Evolutionary conservation across 2,888 invertebrate genomes (phyloP).

Genomic region (Cepaea hortensis): DNA sequence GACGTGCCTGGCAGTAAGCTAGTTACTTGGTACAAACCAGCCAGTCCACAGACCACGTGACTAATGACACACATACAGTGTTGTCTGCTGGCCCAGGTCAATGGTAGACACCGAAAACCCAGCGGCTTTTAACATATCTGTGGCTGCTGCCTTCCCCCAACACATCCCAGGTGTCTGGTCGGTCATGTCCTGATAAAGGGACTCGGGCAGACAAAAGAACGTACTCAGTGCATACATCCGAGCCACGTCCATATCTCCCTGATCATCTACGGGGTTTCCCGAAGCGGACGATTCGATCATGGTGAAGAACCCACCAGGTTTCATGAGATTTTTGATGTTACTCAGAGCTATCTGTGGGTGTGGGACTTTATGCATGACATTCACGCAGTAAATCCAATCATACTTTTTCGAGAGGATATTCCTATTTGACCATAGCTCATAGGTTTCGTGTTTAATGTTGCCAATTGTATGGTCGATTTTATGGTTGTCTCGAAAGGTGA

Average conservation of each 20-base stretch:
- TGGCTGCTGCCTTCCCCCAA: constrained; percentile 39
- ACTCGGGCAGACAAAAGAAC: constrained; percentile 52
- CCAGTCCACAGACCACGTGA: too few relatives aligned
- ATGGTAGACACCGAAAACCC: constrained; percentile 28
- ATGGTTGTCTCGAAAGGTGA: constrained; percentile 9
- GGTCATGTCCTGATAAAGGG: constrained; percentile 44
- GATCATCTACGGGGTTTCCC: constrained; percentile 36
- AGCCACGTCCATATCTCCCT: constrained; percentile 28
- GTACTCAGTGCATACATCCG: constrained; percentile 39
- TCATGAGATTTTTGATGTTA: constrained; percentile 31
- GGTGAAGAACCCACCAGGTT: constrained; percentile 4
- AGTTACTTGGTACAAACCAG: too few relatives aligned
- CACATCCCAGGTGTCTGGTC: constrained; percentile 45
- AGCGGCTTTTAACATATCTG: constrained; percentile 29
- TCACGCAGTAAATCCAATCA: constrained; percentile 43
- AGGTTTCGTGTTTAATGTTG: constrained; percentile 35
- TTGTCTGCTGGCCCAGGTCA: too few relatives aligned
- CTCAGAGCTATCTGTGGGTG: constrained; percentile 40
- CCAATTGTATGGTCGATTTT: constrained; percentile 13
- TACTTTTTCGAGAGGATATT: constrained; percentile 37
- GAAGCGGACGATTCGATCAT: constrained; percentile 27
- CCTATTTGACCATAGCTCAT: constrained; percentile 43
- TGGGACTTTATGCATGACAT: constrained; percentile 53
- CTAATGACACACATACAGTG: too few relatives aligned
- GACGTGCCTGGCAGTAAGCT: too few relatives aligned